Evolutionary conservation across 2,888 invertebrate species (phyloP).

Genomic region (Euplagia quadripunctaria): DNA sequence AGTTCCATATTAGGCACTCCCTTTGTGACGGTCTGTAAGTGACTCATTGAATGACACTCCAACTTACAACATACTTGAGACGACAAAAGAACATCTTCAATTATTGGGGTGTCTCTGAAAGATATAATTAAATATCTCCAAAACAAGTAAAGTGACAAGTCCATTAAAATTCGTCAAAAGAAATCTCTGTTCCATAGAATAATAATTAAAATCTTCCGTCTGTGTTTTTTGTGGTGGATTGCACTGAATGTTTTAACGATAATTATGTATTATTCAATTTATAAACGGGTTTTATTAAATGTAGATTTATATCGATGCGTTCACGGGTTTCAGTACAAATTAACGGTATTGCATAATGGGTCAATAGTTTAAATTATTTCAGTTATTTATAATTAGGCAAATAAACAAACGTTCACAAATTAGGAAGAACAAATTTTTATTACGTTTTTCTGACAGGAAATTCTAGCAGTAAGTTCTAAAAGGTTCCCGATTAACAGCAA

Average conservation of each 20-base stretch:
- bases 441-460: not conserved
- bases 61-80: not conserved
- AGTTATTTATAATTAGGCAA: too few species aligned
- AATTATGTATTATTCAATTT: not conserved
- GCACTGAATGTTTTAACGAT: not conserved
- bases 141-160: conserved; percentile 28
- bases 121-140: conserved; percentile 29
- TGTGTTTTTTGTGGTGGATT: conserved; percentile 14
- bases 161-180: conserved; percentile 25
- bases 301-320: not conserved
- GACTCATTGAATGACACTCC: not conserved
- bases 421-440: too few species aligned
- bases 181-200: conserved; percentile 7
- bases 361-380: too few species aligned
- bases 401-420: too few species aligned
- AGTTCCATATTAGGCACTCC: not conserved
- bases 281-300: not conserved
- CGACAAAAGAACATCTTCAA: conserved; percentile 1
- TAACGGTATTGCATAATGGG: too few species aligned
- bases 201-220: conserved; percentile 26
- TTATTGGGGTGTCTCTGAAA: not conserved
- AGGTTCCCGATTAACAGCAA: too few species aligned
- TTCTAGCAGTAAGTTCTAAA: too few species aligned
- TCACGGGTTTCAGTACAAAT: not conserved
- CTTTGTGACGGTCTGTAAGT: not conserved